A percentile compares a stretch with the other conserved stretches of the same genome.
These are phyloP conservation scores for Muntiacus reevesi DNA, from an alignment of 2,113 vertebrate species.

Conservation along the genomic window DNA sequence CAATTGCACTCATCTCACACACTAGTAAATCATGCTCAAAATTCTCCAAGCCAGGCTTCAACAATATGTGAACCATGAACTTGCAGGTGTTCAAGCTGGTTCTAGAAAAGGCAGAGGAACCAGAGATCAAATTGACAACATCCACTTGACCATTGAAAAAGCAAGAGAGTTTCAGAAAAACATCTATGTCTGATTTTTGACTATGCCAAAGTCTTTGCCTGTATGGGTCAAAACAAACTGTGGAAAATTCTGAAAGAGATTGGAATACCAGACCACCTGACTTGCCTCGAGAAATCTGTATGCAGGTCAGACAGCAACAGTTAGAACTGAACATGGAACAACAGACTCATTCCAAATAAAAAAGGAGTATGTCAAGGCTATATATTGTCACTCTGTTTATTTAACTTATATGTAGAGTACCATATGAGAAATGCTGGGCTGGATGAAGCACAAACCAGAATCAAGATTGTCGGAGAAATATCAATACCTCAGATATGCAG, in stretches of 20 bases:
- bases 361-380: accelerated
- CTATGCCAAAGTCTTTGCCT: background rate
- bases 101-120: background rate
- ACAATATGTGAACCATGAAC: background rate
- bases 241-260: background rate
- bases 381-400: background rate
- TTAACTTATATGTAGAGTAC: background rate
- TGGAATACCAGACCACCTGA: background rate
- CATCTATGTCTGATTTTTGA: background rate
- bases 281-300: background rate
- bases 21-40: background rate
- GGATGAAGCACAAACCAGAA: background rate
- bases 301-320: background rate
- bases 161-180: background rate
- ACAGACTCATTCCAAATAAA: background rate
- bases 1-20: background rate
- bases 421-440: background rate
- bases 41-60: background rate
- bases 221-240: background rate
- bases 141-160: background rate
- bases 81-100: background rate
- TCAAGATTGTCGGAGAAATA: background rate
- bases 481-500: background rate
- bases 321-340: background rate
- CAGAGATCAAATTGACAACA: background rate